Evolutionary conservation across 1,140 invertebrate species (phyloP).

Genomic region (Meloidogyne hapla): DNA sequence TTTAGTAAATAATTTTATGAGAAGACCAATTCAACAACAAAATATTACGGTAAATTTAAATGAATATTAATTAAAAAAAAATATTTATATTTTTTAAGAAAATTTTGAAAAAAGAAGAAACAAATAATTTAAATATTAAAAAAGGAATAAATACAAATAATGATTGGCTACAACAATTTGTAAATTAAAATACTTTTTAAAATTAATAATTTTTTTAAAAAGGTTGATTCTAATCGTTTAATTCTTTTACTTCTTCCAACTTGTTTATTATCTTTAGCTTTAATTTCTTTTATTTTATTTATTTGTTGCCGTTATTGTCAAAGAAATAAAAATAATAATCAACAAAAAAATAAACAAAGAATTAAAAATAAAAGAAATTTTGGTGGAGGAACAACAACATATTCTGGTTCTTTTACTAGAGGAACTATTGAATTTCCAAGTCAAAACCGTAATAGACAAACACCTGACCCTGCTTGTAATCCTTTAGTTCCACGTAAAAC

Average conservation of each 20-base stretch:
- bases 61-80: too few relatives aligned
- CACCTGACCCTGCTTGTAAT: conserved; percentile 22
- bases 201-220: background rate
- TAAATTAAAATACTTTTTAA: background rate
- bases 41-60: too few relatives aligned
- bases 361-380: conserved; percentile 8
- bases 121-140: background rate
- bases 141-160: background rate
- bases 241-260: background rate
- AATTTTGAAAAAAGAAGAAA: background rate
- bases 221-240: conserved; percentile 5
- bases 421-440: conserved; percentile 3
- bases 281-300: background rate
- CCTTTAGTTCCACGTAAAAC: conserved; percentile 34
- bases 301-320: conserved; percentile 5
- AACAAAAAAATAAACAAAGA: background rate
- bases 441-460: conserved; percentile 1
- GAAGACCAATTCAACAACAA: too few relatives aligned
- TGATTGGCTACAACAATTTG: conserved; percentile 1
- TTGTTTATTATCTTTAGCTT: conserved; percentile 4
- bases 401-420: conserved; percentile 1
- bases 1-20: too few relatives aligned
- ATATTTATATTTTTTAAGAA: background rate
- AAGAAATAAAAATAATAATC: background rate
- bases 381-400: background rate